Evolutionary conservation across 2,113 vertebrate species (phyloP), one percentile per base, ranked within the genome.

Genomic region (Alectura lathami): DNA sequence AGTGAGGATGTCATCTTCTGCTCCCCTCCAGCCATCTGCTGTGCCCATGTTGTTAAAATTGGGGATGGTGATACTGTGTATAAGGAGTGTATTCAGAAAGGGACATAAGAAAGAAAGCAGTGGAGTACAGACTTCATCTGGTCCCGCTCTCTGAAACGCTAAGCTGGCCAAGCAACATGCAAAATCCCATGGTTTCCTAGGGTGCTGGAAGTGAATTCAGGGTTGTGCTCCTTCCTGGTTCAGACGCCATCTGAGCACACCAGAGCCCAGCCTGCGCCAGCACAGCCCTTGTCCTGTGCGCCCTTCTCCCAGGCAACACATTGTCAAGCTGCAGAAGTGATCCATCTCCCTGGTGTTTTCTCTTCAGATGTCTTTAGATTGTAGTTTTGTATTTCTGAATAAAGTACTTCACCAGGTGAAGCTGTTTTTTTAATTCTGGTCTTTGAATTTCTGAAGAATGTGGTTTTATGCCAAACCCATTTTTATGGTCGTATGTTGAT

Each of bases 271-370:
- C 36, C 43, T 51, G 42, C 47, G 21, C 23, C n/a, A 32, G 13
- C 57, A 13, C 30, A 40, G 53, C 57, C 23, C 43, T 17, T 15
- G 59, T 5, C 2, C 0, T 8, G 68, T 20, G 40, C 0, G 0
- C 17, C 0, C 0, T 6, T 72, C 59, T 73, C 53, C 43, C 47
- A 50, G 30, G 48, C 5, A 0, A 6, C 11, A 9, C 21, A 5
- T 7, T 43, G 62, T 34, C 17, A 48, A 9, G 47, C 24, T 62
- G 34, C 47, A 45, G 14, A 67, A 67, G 57, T 45, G 23, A 5
- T 21, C 9, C 34, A 5, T 21, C 9, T 40, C 27, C n/a, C 3
- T 23, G 16, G 4, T 2, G 0, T 40, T 66, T 76, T 62, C 20
- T 40, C 20, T 62, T 45, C 42, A 50, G 38, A 3, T 66, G 60